Base-by-base conservation (phyloP, 2,797 vertebrate species). In the Argentina silus region DNA sequence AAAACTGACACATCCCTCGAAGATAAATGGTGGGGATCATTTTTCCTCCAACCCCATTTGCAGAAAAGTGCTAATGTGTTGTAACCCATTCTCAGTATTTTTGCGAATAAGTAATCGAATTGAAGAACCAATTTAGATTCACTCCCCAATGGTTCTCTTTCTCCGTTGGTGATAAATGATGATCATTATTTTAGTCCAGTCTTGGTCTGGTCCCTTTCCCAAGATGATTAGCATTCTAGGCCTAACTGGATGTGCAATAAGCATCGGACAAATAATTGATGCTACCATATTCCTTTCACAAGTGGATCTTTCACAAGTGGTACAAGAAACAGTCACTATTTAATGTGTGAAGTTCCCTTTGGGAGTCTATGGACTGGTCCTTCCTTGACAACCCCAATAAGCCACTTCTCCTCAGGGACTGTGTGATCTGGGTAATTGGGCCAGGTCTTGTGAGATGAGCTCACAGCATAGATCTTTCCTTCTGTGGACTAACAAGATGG, bases 141-240 rank as follows among this genome's bases (percentile, higher is more conserved):
- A 36, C 47, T 74, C 85, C 85, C 77, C 65, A 70, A 77, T 79
- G 76, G 67, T 62, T 80, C 65, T 60, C 69, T 78, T 83, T 72
- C 77, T 85, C 78, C 65, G 73, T 67, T 50, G 56, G 74, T 88
- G 85, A 91, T 89, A 77, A 87, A 92, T 86, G 74, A 67, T 45
- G n/a, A n/a, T n/a, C n/a, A 78, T 86, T 90, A 76, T 91, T 91
- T 89, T 88, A 79, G 77, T 81, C 73, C 69, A 73, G 67, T 63
- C 64, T 75, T 68, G 62, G 77, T 66, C 72, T 72, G 70, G 76
- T 56, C 42, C 3, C 36, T 23, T 8, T 17, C 42, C 5, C 6
- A 57, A 14, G 67, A 19, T 53, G n/a, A 45, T 4, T 43, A 56
- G 12, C 23, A 14, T 7, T 12, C 27, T 36, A 36, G 27, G 27